phyloP scores from a whole-genome alignment of 2,888 invertebrate species.

The Drosophila anceps region DNA sequence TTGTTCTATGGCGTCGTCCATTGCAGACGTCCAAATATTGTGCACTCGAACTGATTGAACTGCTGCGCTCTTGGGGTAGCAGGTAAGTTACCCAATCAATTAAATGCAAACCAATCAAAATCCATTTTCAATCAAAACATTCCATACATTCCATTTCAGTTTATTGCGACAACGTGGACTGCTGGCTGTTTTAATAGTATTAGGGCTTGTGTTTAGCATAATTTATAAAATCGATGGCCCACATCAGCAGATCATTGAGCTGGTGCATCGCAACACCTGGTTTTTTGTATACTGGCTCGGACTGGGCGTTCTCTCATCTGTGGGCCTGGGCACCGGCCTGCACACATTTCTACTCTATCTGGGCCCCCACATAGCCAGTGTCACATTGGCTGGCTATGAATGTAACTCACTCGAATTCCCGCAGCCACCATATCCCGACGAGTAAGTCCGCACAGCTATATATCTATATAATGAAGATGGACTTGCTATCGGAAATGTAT shows the following conservation, averaged over 20 bases:
- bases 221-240: constrained; percentile 84
- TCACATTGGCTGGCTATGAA: constrained; percentile 99
- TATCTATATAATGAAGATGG: background rate
- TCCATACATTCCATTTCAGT: constrained; percentile 55
- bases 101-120: background rate
- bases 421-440: constrained; percentile 98
- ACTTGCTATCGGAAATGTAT: background rate
- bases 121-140: background rate
- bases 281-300: constrained; percentile 93
- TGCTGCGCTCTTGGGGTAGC: constrained; percentile 87
- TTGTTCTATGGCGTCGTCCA: constrained; percentile 94
- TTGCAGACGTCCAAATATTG: constrained; percentile 92
- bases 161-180: constrained; percentile 83
- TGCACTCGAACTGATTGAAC: constrained; percentile 89
- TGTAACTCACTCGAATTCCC: constrained; percentile 98
- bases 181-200: constrained; percentile 81
- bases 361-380: constrained; percentile 99
- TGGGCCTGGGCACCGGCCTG: constrained; percentile 98
- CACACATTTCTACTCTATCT: constrained; percentile 99
- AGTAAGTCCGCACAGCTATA: constrained; percentile 88
- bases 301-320: constrained; percentile 97
- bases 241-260: constrained; percentile 83
- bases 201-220: constrained; percentile 83
- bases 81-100: constrained; percentile 86
- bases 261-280: constrained; percentile 84